A percentile compares a stretch with the other conserved stretches of the same genome.
These are phyloP conservation scores for Ischnus inquisitorius DNA, from an alignment of 2,888 invertebrate species.

Conservation along the genomic window DNA sequence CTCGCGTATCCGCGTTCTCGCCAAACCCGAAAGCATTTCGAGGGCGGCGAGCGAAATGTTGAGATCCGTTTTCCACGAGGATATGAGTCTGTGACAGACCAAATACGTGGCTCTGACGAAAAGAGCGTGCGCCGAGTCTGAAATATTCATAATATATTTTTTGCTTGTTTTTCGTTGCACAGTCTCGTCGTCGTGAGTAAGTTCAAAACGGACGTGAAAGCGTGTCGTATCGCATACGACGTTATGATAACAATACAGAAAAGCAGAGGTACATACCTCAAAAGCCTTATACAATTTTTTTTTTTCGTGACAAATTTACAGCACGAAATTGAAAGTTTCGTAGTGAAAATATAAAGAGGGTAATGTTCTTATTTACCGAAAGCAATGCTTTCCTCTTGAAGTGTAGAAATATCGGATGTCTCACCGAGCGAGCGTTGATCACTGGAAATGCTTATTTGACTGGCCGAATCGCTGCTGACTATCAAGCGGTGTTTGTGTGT, in stretches of 20 bases:
- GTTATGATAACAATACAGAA: constrained; percentile 45
- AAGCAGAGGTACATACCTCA: constrained; percentile 65
- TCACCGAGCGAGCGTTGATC: constrained; percentile 84
- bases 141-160: constrained; percentile 71
- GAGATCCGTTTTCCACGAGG: constrained; percentile 98
- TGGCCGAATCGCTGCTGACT: constrained; percentile 85
- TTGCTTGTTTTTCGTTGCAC: neutral
- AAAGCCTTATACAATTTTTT: constrained; percentile 50
- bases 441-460: constrained; percentile 85
- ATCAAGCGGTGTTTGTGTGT: constrained; percentile 79
- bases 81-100: constrained; percentile 97
- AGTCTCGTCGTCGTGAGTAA: neutral
- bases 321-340: constrained; percentile 41
- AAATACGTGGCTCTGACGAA: constrained; percentile 97
- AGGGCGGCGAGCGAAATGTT: constrained; percentile 97
- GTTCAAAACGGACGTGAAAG: constrained; percentile 15
- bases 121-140: constrained; percentile 94
- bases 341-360: constrained; percentile 61
- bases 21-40: constrained; percentile 95
- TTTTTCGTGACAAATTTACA: constrained; percentile 32
- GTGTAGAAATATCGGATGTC: constrained; percentile 83
- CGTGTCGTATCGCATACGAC: constrained; percentile 38
- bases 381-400: constrained; percentile 84
- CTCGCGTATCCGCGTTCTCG: constrained; percentile 94
- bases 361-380: constrained; percentile 83